Conservation (phyloP, 2,797 vertebrate genomes). For the Phalanger gymnotis region DNA sequence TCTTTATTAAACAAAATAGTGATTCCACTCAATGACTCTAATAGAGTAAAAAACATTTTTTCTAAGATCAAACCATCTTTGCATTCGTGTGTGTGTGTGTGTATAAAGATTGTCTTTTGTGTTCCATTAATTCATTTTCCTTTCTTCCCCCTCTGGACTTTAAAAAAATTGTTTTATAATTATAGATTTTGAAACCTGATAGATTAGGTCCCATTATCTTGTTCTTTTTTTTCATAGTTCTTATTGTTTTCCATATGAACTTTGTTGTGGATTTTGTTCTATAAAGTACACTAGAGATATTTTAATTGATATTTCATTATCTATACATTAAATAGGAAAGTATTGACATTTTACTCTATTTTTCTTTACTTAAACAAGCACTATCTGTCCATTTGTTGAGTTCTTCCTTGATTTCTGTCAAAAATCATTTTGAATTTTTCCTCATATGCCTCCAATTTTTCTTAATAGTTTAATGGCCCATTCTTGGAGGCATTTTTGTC, state of each 20-base stretch:
- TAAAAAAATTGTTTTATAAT: neutral
- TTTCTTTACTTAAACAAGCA: neutral
- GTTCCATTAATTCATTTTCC: neutral
- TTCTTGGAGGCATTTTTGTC: neutral
- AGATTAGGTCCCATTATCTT: neutral
- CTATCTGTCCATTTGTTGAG: neutral
- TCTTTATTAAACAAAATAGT: neutral
- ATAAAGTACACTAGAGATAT: neutral
- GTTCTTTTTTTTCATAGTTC: neutral
- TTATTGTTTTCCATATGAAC: neutral
- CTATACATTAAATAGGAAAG: neutral
- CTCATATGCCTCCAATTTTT: neutral
- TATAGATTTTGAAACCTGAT: neutral
- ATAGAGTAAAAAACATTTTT: neutral
- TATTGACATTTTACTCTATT: neutral
- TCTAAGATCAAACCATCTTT: neutral
- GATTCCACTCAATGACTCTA: neutral
- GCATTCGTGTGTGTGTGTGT: neutral
- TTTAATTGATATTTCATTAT: neutral
- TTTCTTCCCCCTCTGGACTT: neutral
- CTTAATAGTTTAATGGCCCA: neutral
- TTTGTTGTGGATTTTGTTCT: neutral
- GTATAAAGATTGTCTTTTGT: neutral
- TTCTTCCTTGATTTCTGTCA: neutral
- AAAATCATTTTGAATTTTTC: neutral